A percentile compares a stretch with the other conserved stretches of the same genome.
phyloP scores from a whole-genome alignment of 2,113 vertebrate species.

The Siphamia tubifer region DNA sequence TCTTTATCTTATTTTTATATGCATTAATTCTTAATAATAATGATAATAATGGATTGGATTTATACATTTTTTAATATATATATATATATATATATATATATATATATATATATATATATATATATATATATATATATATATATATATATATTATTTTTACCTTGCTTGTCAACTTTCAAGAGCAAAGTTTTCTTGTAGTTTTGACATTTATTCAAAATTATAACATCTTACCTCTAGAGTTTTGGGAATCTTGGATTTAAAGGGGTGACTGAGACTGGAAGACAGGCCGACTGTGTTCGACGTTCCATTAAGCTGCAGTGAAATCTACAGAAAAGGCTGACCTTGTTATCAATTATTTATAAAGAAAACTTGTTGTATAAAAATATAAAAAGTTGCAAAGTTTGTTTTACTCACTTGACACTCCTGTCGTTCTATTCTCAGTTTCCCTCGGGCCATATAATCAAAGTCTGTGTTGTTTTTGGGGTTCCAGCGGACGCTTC shows the following conservation, averaged over 20 bases:
- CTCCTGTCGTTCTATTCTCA: slow-evolving; percentile 65
- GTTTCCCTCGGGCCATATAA: slow-evolving; percentile 62
- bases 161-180: no score
- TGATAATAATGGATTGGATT: no score
- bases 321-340: slow-evolving; percentile 53
- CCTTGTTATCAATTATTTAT: background rate
- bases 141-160: no score
- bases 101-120: no score
- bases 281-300: slow-evolving; percentile 44
- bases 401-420: slow-evolving; percentile 79
- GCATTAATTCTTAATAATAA: no score
- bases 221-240: slow-evolving; percentile 65
- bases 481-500: slow-evolving; percentile 70
- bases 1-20: no score
- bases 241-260: slow-evolving; percentile 66
- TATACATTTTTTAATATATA: no score
- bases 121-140: no score
- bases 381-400: background rate
- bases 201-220: background rate
- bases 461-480: slow-evolving; percentile 64
- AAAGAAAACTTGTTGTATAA: background rate
- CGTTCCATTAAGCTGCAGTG: slow-evolving; percentile 68
- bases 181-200: no score
- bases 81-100: no score
- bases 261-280: slow-evolving; percentile 69